phyloP scores from a whole-genome alignment of 2,113 vertebrate genomes.

The Dipodomys merriami region DNA sequence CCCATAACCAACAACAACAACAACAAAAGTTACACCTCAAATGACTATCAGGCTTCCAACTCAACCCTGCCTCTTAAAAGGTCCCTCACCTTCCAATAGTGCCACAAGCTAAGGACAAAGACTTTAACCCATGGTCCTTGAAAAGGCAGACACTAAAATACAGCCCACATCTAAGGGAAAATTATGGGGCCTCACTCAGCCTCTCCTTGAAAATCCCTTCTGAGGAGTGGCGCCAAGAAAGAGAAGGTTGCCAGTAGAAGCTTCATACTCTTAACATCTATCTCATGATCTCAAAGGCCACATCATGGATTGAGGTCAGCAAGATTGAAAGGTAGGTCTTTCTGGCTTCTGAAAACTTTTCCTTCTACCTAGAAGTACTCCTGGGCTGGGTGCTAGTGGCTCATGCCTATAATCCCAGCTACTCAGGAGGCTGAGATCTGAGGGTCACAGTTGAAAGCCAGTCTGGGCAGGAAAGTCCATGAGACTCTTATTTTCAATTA shows the following conservation, averaged over 20 bases:
- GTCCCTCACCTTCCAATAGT: not conserved
- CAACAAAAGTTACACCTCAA: too few relatives aligned
- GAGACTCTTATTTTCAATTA: too few relatives aligned
- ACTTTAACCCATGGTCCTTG: not conserved
- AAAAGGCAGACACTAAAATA: not conserved
- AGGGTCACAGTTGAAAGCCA: too few relatives aligned
- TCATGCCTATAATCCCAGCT: too few relatives aligned
- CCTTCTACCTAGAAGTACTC: not conserved
- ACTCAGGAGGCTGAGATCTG: too few relatives aligned
- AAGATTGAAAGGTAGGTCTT: not conserved
- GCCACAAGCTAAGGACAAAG: too few relatives aligned
- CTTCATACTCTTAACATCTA: not conserved
- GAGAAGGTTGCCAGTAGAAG: not conserved
- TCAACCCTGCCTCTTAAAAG: too few relatives aligned
- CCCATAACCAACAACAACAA: too few relatives aligned
- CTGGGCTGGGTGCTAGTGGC: not conserved
- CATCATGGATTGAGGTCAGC: not conserved
- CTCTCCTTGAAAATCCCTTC: not conserved
- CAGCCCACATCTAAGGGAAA: not conserved
- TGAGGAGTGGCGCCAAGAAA: not conserved
- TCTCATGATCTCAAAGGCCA: not conserved
- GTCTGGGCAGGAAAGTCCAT: too few relatives aligned
- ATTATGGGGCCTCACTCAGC: not conserved
- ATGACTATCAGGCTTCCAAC: not conserved
- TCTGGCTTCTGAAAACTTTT: not conserved